phyloP scores from a whole-genome alignment of 2,113 vertebrate species.

The Agelaius phoeniceus region DNA sequence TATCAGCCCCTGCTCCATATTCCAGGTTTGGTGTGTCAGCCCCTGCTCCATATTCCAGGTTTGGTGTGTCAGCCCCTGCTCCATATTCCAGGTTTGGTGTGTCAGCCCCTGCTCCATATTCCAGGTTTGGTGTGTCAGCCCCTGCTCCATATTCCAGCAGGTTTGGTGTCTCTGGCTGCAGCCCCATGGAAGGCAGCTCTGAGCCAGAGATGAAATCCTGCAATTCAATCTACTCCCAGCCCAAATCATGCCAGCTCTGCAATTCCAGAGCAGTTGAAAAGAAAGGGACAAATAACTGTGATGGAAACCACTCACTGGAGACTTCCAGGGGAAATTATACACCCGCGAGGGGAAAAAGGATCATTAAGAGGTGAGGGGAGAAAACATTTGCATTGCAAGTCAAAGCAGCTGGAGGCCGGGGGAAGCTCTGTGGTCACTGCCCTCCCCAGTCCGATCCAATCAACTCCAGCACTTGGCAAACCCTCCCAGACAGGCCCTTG shows the following conservation, averaged over 20 bases:
- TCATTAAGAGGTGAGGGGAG: conserved; percentile 55
- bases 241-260: neutral
- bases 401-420: conserved; percentile 55
- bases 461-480: conserved; percentile 46
- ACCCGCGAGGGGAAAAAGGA: conserved; percentile 9
- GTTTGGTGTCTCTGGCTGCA: neutral
- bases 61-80: neutral
- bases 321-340: conserved; percentile 48
- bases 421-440: conserved; percentile 55
- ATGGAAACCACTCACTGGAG: conserved; percentile 47
- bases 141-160: neutral
- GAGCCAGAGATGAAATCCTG: conserved; percentile 7
- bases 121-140: no score
- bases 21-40: neutral
- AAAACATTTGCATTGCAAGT: conserved; percentile 63
- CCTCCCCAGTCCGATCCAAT: conserved; percentile 60
- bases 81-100: no score
- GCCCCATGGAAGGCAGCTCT: neutral
- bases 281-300: conserved; percentile 36
- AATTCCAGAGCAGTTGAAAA: conserved; percentile 4
- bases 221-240: conserved; percentile 26
- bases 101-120: no score
- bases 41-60: no score
- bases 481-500: conserved; percentile 41
- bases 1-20: neutral